Evolutionary conservation across 2,888 invertebrate genomes (phyloP), one percentile per base, ranked within the genome.

Genomic region (Perithous albicinctus): DNA sequence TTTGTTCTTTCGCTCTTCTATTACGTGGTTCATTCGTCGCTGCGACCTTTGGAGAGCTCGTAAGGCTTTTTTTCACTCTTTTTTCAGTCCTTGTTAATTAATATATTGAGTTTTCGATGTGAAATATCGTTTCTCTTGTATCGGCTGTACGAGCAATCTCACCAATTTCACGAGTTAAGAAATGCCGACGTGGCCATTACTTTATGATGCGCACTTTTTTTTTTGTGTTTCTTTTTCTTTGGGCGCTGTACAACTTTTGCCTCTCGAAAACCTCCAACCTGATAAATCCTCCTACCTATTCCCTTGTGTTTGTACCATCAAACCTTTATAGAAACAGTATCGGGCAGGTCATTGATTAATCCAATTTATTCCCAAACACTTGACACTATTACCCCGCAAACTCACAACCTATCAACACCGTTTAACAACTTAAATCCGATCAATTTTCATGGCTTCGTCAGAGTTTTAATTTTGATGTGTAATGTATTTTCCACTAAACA

Each of bases 121-220:
- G 59, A 74, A 74, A 79, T 81, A 63, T 51, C 35, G 32, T 73
- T 29, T 54, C 46, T 38, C 38, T 43, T 43, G 35, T 46, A 48
- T 15, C 23, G 67, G 56, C 54, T 75, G 80, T 80, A 78, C 67
- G 72, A 72, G 76, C 61, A 75, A 35, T 78, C 78, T 72, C 61
- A 72, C 69, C 70, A 56, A 61, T 74, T 61, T 6, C n/a, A n/a
- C 35, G 8, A 35, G n/a, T 26, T 5, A 10, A 18, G 12, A 69
- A 77, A 20, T 20, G 15, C 7, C 51, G n/a, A 18, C 20, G 32
- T 26, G 56, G 4, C 35, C 20, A 20, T 67, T n/a, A n/a, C n/a
- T 18, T 15, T 66, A 26, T 10, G 23, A 54, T n/a, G 23, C 23
- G 35, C 43, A 41, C 61, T 20, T 15, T n/a, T n/a, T n/a, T n/a